Evolutionary conservation across 2,888 invertebrate genomes (phyloP).

Genomic region (Parnassius orleans): DNA sequence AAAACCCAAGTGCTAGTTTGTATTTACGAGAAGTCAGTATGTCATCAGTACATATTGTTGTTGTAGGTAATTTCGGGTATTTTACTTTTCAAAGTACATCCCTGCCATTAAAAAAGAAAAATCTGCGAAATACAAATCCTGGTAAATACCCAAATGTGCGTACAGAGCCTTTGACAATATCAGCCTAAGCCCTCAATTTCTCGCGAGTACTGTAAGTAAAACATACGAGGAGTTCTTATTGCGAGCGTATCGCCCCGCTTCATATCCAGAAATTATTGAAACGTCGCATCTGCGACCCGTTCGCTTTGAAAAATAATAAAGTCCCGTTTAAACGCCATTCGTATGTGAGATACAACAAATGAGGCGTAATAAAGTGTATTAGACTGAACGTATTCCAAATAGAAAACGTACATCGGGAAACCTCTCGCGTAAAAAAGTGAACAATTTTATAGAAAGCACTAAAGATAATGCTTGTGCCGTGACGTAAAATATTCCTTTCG

Average conservation of each 20-base stretch:
- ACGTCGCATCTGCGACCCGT: slow-evolving; percentile 62
- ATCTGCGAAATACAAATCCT: no score
- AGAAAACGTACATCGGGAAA: slow-evolving; percentile 45
- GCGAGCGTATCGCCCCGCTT: slow-evolving; percentile 49
- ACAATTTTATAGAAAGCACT: slow-evolving; percentile 11
- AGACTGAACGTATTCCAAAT: slow-evolving; percentile 71
- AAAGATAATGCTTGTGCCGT: slow-evolving; percentile 16
- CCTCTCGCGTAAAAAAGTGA: slow-evolving; percentile 8
- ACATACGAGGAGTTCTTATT: slow-evolving; percentile 56
- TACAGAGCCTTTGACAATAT: not conserved
- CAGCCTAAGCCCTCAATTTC: slow-evolving; percentile 17
- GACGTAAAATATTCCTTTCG: slow-evolving; percentile 13
- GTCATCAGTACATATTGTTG: no score
- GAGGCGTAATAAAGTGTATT: slow-evolving; percentile 74
- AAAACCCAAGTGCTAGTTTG: no score
- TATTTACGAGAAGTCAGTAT: no score
- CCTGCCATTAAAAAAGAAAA: no score
- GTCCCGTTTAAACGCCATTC: slow-evolving; percentile 75
- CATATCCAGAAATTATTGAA: slow-evolving; percentile 70
- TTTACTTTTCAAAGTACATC: no score
- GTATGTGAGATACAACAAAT: slow-evolving; percentile 76
- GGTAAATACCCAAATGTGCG: no score
- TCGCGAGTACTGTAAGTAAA: slow-evolving; percentile 46
- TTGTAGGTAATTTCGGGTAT: no score
- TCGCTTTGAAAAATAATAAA: slow-evolving; percentile 74